Percentiles rank a stretch among this genome's conserved stretches.
Evolutionary conservation across 1,140 invertebrate species (phyloP).

Genomic region (Aphaenogaster ashmeadi): DNA sequence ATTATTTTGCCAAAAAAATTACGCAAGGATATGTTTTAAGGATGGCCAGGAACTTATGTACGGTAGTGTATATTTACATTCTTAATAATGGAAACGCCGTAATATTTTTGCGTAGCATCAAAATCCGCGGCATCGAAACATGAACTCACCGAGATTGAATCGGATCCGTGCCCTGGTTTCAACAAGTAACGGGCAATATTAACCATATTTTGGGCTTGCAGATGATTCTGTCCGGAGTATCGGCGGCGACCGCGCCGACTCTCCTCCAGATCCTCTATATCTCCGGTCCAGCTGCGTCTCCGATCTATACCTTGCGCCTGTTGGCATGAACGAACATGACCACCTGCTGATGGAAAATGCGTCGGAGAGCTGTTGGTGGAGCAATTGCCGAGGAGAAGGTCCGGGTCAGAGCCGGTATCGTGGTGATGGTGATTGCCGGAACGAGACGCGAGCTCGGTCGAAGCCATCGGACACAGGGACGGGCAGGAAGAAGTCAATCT

Average conservation of each 20-base stretch:
- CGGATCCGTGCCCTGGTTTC: conserved; percentile 14
- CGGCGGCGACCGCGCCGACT: conserved; percentile 83
- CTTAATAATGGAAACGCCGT: neutral
- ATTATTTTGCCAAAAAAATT: too few species aligned
- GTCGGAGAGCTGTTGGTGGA: conserved; percentile 87
- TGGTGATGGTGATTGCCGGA: conserved; percentile 79
- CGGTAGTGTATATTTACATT: neutral
- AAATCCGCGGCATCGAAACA: conserved; percentile 33
- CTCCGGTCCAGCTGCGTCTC: conserved; percentile 92
- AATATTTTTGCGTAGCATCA: conserved; percentile 28
- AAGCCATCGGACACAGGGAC: conserved; percentile 87
- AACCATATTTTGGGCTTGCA: conserved; percentile 86
- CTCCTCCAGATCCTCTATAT: conserved; percentile 89
- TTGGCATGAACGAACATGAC: conserved; percentile 77
- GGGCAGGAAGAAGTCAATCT: conserved; percentile 93
- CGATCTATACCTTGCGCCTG: conserved; percentile 85
- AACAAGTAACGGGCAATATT: conserved; percentile 68
- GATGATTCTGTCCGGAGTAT: conserved; percentile 83
- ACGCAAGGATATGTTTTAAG: too few species aligned
- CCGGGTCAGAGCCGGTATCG: conserved; percentile 86
- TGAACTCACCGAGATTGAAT: conserved; percentile 36
- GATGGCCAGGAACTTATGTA: too few species aligned
- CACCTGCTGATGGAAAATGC: conserved; percentile 81
- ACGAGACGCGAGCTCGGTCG: conserved; percentile 72
- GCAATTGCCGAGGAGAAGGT: conserved; percentile 83